Base-by-base conservation (phyloP, 1,140 invertebrate species). In the Zaprionus africanus region DNA sequence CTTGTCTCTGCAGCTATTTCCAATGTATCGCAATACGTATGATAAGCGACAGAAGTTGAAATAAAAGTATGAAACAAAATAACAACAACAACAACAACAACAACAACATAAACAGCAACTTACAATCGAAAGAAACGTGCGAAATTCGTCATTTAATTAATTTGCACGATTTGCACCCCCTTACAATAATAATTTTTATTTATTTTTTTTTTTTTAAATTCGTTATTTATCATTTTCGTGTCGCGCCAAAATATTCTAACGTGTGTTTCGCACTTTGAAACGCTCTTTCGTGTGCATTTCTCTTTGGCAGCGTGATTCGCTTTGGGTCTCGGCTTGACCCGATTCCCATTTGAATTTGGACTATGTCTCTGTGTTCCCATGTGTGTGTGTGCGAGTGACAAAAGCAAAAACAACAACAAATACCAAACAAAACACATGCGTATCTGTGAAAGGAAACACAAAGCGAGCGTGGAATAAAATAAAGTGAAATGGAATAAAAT, bases 111-210 rank as follows among this genome's bases (percentile, higher is more conserved):
- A 11, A 34, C 31, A 11, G 31, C 9, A 49, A 24, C 19, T 70
- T 7, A 57, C 80, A 79, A 82, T 87, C 76, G 62, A 54, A n/a
- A 31, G 31, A 53, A 73, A 86, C 83, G 79, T 82, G 82, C 68
- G 61, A 46, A 65, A 65, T 62, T 53, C 65, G 36, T 53, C 34
- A 60, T 54, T 31, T 54, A 41, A 49, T 51, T 46, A 53, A 62
- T 59, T 60, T 46, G 41, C n/a, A 49, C 19, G 22, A 62, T 59
- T 59, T 43, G 41, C n/a, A n/a, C n/a, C 12, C 4, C 15, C 5
- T 36, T 19, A 2, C 13, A 17, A 59, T 67, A 31, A 63, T 69
- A 51, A 24, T 36, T 70, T 19, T 12, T 19, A 49, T 24, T 12
- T 19, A 49, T 64, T 64, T 49, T 31, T 58, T 17, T 19, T n/a